Evolutionary conservation across 2,797 vertebrate species (phyloP).

Genomic region (Threskiornis aethiopicus): DNA sequence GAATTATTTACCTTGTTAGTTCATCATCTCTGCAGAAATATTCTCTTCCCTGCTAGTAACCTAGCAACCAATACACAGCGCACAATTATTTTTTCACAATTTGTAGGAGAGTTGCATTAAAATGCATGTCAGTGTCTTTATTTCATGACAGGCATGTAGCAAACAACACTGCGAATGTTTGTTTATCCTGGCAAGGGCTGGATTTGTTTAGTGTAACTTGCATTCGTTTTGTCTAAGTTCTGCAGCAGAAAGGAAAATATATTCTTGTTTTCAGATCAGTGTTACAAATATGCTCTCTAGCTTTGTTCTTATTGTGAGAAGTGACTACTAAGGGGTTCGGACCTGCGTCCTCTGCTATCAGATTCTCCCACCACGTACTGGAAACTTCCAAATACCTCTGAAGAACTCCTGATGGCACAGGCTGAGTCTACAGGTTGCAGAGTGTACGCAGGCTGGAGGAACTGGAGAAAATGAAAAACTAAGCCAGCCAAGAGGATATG

Average conservation of each 20-base stretch:
- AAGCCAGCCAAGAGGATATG: conserved; percentile 52
- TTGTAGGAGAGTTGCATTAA: conserved; percentile 52
- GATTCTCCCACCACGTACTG: background rate
- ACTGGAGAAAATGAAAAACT: conserved; percentile 56
- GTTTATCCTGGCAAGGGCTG: conserved; percentile 56
- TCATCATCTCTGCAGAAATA: conserved; percentile 42
- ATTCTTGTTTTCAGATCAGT: background rate
- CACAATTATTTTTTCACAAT: conserved; percentile 54
- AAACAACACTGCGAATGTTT: conserved; percentile 55
- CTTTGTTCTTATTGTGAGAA: background rate
- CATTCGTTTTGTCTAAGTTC: conserved; percentile 42
- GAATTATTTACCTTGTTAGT: conserved; percentile 57
- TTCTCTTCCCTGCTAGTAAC: conserved; percentile 33
- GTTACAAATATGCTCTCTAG: background rate
- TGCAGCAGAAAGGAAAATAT: conserved; percentile 27
- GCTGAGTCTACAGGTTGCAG: conserved; percentile 12
- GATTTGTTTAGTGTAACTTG: conserved; percentile 49
- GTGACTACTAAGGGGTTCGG: background rate
- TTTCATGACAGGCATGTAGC: conserved; percentile 48
- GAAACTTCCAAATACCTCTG: background rate
- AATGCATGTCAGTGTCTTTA: conserved; percentile 50
- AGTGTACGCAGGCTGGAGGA: background rate
- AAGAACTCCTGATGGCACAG: background rate
- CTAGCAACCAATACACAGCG: conserved; percentile 29
- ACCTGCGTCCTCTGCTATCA: background rate